Base-by-base conservation (phyloP, 2,797 vertebrate genomes). In the Choloepus didactylus region DNA sequence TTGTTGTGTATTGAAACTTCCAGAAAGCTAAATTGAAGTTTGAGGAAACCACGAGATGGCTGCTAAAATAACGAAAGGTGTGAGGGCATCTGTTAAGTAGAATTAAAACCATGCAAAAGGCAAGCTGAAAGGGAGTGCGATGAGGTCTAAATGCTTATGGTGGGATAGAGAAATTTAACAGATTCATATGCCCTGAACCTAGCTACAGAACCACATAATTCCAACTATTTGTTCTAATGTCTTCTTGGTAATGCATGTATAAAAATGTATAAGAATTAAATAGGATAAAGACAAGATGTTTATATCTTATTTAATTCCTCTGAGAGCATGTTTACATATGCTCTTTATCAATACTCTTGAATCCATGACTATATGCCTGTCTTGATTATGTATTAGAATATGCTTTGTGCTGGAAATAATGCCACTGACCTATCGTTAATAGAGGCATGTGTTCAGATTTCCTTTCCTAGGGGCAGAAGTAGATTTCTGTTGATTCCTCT, bases 401-500 rank as follows among this genome's bases (percentile, higher is more conserved):
- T 60, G 46, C 8, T 85, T 93, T 85, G 54, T 79, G 41, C 2
- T 31, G 41, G 15, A 96, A 92, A 94, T 81, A 87, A 87, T 21
- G 29, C 4, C 38, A 75, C 9, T 54, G 69, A 88, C 16, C 54
- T 29, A 89, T 44, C 11, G 62, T 62, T 80, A 91, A 14, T 19
- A 84, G 23, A 25, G 38, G 31, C 6, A 25, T 59, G 9, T 64
- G 51, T 9, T 77, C n/a, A 81, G n/a, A 82, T 85, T 75, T 90
- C 35, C 56, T 84, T 89, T 93, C 12, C 27, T 29, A 89, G 27
- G 21, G 18, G 29, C 6, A 8, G 38, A 83, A 77, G 31, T 73
- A 62, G 35, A 93, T 88, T 56, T 95, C 46, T 79, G 41, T 38
- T 64, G 49, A 69, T 73, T 80, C 18, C 46, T 35, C 21, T 64